phyloP scores from a whole-genome alignment of 2,113 vertebrate species.

The Phasianus colchicus region DNA sequence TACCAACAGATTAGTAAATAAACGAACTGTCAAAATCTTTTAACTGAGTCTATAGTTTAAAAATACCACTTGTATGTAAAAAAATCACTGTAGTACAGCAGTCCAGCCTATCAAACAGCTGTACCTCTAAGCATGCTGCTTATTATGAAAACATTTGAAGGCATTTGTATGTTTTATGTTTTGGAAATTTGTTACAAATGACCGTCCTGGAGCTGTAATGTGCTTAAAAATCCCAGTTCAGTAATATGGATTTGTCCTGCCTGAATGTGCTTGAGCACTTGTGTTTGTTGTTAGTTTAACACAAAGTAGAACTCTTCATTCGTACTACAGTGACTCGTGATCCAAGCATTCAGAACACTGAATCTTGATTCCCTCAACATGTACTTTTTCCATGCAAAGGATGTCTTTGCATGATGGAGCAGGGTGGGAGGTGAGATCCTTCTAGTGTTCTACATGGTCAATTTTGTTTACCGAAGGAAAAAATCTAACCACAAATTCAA shows the following conservation, averaged over 20 bases:
- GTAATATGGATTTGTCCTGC: neutral
- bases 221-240: slow-evolving; percentile 30
- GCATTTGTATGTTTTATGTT: slow-evolving; percentile 23
- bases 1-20: neutral
- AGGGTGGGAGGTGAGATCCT: neutral
- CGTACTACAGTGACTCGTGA: neutral
- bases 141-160: slow-evolving; percentile 36
- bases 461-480: neutral
- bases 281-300: neutral
- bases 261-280: neutral
- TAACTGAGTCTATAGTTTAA: neutral
- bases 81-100: slow-evolving; percentile 13
- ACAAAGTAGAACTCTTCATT: neutral
- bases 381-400: neutral
- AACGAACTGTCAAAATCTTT: neutral
- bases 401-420: neutral
- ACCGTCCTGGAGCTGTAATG: neutral
- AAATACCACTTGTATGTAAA: neutral
- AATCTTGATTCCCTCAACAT: neutral
- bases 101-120: neutral
- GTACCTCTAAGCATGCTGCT: neutral
- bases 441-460: neutral
- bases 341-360: neutral
- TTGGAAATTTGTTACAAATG: slow-evolving; percentile 2
- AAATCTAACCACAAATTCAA: neutral